phyloP scores from a whole-genome alignment of 1,140 invertebrate genomes.

The Scaptodrosophila lebanonensis region DNA sequence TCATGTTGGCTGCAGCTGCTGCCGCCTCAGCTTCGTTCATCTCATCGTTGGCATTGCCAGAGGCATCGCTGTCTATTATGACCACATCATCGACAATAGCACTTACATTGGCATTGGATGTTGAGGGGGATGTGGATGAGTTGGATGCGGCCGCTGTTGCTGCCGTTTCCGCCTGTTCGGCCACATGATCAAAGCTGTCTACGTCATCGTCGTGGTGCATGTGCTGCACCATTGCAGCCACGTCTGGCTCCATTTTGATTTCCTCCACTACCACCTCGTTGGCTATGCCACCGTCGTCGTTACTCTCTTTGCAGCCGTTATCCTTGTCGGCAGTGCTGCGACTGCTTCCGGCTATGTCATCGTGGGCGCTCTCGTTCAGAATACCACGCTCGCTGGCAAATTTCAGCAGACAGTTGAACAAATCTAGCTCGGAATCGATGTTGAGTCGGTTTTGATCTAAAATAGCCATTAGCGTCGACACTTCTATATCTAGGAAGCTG shows the following conservation, averaged over 20 bases:
- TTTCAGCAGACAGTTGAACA: conserved; percentile 84
- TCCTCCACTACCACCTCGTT: conserved; percentile 52
- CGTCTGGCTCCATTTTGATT: conserved; percentile 74
- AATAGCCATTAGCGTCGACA: conserved; percentile 84
- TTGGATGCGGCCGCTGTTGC: conserved; percentile 11
- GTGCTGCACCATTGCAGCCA: conserved; percentile 63
- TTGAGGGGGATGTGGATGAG: too few relatives aligned
- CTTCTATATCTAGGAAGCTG: conserved; percentile 86
- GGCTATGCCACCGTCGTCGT: background rate
- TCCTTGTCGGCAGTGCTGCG: too few relatives aligned
- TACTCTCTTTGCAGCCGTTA: background rate
- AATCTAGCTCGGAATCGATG: conserved; percentile 85
- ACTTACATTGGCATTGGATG: background rate
- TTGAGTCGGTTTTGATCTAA: conserved; percentile 85
- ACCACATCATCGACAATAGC: conserved; percentile 47
- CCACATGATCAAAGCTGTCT: conserved; percentile 29
- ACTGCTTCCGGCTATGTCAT: conserved; percentile 6
- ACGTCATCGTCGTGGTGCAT: conserved; percentile 62
- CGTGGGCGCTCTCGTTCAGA: conserved; percentile 24
- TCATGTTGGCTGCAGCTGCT: conserved; percentile 49
- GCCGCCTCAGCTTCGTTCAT: conserved; percentile 29
- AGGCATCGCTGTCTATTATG: conserved; percentile 64
- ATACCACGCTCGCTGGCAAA: conserved; percentile 80
- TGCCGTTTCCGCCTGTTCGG: conserved; percentile 13
- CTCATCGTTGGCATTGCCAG: conserved; percentile 45